phyloP scores from a whole-genome alignment of 2,113 vertebrate genomes.

The Mystacornis crossleyi region DNA sequence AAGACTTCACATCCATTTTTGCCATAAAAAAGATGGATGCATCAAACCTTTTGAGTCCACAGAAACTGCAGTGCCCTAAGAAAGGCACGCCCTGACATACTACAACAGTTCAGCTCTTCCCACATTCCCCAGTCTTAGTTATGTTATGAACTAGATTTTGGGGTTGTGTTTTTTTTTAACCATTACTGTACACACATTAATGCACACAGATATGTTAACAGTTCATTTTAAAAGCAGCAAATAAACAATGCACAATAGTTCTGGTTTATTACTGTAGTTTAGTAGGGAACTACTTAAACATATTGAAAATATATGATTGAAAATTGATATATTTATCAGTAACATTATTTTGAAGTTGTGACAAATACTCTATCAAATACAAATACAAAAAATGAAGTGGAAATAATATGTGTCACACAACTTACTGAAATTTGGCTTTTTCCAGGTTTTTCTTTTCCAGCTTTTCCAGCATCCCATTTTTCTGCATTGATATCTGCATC shows the following conservation, averaged over 20 bases:
- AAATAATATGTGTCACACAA: not conserved
- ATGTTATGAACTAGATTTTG: not conserved
- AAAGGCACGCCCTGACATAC: not conserved
- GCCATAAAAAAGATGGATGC: not conserved
- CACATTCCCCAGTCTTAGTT: not conserved
- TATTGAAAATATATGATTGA: not conserved
- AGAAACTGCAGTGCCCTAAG: not conserved
- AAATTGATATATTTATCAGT: not conserved
- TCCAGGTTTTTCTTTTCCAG: slow-evolving; percentile 75
- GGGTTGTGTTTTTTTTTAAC: not conserved
- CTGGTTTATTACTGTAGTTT: not conserved
- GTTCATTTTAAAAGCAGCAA: not conserved
- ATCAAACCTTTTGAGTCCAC: not conserved
- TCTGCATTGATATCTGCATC: slow-evolving; percentile 87
- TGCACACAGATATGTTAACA: not conserved
- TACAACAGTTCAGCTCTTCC: not conserved
- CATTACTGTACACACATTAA: not conserved
- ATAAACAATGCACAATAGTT: not conserved
- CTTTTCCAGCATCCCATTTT: slow-evolving; percentile 87
- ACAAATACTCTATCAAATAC: not conserved
- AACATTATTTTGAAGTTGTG: not conserved
- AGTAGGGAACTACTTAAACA: not conserved
- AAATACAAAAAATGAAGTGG: not conserved
- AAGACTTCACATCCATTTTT: not conserved
- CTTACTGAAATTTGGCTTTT: slow-evolving; percentile 79